Base-by-base conservation (phyloP, 2,113 vertebrate genomes). In the Anseranas semipalmata region DNA sequence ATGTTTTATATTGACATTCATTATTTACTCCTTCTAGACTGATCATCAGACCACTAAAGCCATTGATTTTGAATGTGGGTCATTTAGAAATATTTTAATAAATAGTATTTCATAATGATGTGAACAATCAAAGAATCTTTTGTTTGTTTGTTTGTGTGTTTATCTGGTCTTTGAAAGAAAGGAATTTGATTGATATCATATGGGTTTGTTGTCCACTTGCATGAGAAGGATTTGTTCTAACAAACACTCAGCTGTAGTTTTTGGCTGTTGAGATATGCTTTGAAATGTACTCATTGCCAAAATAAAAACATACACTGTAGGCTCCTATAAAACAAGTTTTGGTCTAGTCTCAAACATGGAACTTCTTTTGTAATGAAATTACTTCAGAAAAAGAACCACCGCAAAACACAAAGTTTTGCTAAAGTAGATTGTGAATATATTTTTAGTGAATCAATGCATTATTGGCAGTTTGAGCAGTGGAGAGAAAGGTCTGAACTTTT, bases 241-340 rank as follows among this genome's bases (percentile, higher is more conserved):
- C 15, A 92, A 93, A 89, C 60, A 92, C 28, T 95, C 72, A 90
- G 59, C 80, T 90, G 85, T n/a, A 82, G 14, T 28, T 94, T 91
- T 93, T 96, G 93, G 89, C 78, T 85, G 35, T 60, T 73, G 58
- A 72, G n/a, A 72, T 45, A 37, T 10, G 30, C 45, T 94, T 71
- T 78, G 30, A 91, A 89, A 87, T 81, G 2, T 14, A 52, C 21
- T 30, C 9, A 80, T 67, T 81, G 21, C 32, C 68, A 81, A 93
- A 95, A 89, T 55, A 71, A 78, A 87, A 87, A 10, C 17, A 90
- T 90, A 53, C 67, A 67, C 70, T n/a, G 15, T 35, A 66, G 33
- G 53, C 15, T 92, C n/a, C 77, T 63, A 50, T 15, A 72, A 94
- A 93, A 72, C 2, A 79, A 43, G 5, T 63, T 89, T 35, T 70